A percentile compares a stretch with the other conserved stretches of the same genome.
Evolutionary conservation across 2,113 vertebrate species (phyloP).

Genomic region (Vanacampus margaritifer): DNA sequence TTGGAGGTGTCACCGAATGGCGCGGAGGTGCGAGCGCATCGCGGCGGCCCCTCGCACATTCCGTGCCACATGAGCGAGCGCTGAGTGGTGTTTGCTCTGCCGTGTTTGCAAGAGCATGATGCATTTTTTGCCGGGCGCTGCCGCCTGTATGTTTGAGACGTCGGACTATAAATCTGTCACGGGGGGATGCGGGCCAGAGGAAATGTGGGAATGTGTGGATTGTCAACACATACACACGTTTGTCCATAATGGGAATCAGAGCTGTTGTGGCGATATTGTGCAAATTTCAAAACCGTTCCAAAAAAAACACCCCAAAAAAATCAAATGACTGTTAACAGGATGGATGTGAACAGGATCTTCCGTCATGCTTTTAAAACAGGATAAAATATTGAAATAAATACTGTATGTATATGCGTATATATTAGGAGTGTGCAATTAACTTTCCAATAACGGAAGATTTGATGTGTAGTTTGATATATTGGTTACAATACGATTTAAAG

Average conservation of each 20-base stretch:
- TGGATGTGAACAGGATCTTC: no score
- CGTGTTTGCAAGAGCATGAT: neutral
- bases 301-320: no score
- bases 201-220: constrained; percentile 10
- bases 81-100: constrained; percentile 23
- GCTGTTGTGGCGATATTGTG: neutral
- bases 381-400: no score
- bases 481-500: no score
- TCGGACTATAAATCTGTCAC: constrained; percentile 24
- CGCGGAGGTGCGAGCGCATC: constrained; percentile 34
- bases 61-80: constrained; percentile 18
- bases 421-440: no score
- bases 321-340: neutral
- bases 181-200: neutral
- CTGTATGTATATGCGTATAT: no score
- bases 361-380: no score
- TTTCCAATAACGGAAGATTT: no score
- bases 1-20: neutral
- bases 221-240: neutral
- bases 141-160: neutral
- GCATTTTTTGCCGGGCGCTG: constrained; percentile 2
- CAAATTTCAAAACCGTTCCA: neutral
- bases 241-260: neutral
- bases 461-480: no score
- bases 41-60: constrained; percentile 29